Percentiles rank a stretch among this genome's conserved stretches.
Conservation (phyloP, 2,797 vertebrate genomes). For the Thalassophryne amazonica region DNA sequence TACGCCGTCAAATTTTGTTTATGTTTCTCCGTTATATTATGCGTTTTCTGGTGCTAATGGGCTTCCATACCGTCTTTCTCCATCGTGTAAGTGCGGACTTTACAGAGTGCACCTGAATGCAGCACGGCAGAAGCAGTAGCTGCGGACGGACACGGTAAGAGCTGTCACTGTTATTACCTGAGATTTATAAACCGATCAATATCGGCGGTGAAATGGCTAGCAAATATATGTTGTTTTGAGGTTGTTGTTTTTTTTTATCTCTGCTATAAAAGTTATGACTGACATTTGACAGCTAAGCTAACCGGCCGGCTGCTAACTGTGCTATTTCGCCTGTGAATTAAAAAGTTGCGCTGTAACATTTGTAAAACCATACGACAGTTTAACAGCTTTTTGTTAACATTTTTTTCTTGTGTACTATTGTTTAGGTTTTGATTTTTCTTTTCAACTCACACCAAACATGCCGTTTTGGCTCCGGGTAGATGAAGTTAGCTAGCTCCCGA, state of each 20-base stretch:
- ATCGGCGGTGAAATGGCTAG: neutral
- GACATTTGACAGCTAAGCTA: no score
- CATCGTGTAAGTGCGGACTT: neutral
- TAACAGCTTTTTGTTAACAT: no score
- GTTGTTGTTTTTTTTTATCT: no score
- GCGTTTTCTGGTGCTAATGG: no score
- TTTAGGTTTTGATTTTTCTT: neutral
- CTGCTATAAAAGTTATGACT: neutral
- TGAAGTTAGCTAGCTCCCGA: neutral
- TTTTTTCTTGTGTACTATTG: no score
- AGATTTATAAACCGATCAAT: neutral
- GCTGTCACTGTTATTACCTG: neutral
- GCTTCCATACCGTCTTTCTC: constrained; percentile 25
- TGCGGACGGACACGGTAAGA: constrained; percentile 20
- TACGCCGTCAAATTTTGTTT: no score
- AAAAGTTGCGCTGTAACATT: no score
- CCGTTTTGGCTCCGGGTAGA: constrained; percentile 5
- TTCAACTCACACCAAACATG: neutral
- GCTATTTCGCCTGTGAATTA: constrained; percentile 20
- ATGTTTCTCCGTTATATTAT: no score
- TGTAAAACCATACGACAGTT: no score
- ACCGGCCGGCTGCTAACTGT: neutral
- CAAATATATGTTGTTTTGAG: no score
- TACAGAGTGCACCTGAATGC: constrained; percentile 40
- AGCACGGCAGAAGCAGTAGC: constrained; percentile 11